Evolutionary conservation across 2,888 invertebrate genomes (phyloP).

Genomic region (Melanostoma scalare): DNA sequence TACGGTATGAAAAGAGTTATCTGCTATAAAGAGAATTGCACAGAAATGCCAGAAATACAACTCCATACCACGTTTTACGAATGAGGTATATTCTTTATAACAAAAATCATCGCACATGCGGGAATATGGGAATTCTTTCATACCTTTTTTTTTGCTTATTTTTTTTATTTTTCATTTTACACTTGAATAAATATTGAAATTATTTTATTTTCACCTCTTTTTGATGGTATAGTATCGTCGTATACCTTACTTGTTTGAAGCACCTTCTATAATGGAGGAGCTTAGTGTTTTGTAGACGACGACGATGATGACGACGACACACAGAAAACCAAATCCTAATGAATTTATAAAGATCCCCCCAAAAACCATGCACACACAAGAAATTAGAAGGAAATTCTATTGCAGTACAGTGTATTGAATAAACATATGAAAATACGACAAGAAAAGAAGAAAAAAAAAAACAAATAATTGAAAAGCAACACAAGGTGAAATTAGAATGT

Average conservation of each 20-base stretch:
- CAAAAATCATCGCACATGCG: constrained; percentile 26
- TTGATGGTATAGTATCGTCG: constrained; percentile 4
- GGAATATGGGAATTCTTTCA: constrained; percentile 33
- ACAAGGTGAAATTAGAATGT: constrained; percentile 1
- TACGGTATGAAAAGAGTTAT: constrained; percentile 39
- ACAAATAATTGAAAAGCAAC: constrained; percentile 6
- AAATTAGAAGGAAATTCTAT: constrained; percentile 36
- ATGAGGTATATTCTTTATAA: constrained; percentile 17
- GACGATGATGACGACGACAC: constrained; percentile 7
- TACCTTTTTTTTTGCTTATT: constrained; percentile 35
- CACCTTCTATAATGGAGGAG: constrained; percentile 6
- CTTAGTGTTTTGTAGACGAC: constrained; percentile 17
- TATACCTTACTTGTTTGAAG: constrained; percentile 23
- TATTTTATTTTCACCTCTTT: constrained; percentile 59
- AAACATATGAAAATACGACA: constrained; percentile 29
- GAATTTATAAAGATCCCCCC: constrained; percentile 65
- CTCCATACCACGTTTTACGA: constrained; percentile 20
- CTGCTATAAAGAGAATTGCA: constrained; percentile 17
- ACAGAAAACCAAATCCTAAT: constrained; percentile 63
- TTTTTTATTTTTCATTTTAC: constrained; percentile 66
- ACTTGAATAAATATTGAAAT: constrained; percentile 72
- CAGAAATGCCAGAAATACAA: constrained; percentile 10
- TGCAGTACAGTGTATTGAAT: constrained; percentile 43
- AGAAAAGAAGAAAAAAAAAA: constrained; percentile 8
- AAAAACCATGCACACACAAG: constrained; percentile 27